phyloP scores from a whole-genome alignment of 2,797 vertebrate species.

The Scolopax rusticola region DNA sequence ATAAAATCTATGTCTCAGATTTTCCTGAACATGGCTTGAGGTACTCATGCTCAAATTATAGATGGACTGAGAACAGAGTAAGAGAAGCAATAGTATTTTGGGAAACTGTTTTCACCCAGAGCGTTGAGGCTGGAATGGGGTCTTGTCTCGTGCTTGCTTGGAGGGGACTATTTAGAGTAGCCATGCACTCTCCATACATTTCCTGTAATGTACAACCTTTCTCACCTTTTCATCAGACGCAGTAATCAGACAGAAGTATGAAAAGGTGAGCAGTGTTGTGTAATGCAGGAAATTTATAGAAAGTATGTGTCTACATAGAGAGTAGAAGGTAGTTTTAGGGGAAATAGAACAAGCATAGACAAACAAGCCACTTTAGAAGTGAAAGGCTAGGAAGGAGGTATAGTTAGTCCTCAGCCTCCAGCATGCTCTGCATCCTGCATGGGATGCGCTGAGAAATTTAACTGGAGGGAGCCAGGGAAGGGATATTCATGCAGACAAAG shows the following conservation, averaged over 20 bases:
- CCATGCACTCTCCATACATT: not conserved
- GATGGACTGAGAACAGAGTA: not conserved
- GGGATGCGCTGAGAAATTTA: not conserved
- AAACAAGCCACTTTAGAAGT: not conserved
- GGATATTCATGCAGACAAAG: not conserved
- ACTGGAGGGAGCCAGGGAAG: not conserved
- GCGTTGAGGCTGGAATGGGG: not conserved
- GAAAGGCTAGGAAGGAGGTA: not conserved
- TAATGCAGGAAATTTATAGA: not conserved
- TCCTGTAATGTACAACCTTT: not conserved
- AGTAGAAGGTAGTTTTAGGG: not conserved
- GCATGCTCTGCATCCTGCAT: not conserved
- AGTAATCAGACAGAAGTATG: not conserved
- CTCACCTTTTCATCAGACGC: not conserved
- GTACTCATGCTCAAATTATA: not conserved
- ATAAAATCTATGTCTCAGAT: not conserved
- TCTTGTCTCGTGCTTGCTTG: not conserved
- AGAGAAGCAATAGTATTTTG: not conserved
- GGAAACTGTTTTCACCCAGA: not conserved
- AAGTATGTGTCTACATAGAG: not conserved
- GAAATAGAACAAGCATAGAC: not conserved
- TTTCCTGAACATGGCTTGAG: not conserved
- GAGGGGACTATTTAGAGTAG: not conserved
- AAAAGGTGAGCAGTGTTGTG: fast-evolving
- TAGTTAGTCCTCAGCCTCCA: not conserved